Evolutionary conservation across 2,888 invertebrate genomes (phyloP).

Genomic region (Callyntrura guangdongensis): DNA sequence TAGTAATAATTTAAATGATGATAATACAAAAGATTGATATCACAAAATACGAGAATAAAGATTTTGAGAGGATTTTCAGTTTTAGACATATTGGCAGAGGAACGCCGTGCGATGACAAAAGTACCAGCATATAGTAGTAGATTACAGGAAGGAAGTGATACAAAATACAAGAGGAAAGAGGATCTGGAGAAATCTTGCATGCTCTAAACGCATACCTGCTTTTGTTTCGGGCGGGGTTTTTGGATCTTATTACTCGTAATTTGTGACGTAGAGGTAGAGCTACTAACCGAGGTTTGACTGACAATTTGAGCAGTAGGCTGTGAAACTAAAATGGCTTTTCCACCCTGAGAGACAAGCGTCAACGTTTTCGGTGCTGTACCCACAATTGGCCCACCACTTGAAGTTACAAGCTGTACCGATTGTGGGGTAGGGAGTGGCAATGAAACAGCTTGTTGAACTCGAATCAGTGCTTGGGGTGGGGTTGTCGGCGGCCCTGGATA

Average conservation of each 20-base stretch:
- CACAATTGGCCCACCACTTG: slow-evolving; percentile 63
- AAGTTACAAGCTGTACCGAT: slow-evolving; percentile 62
- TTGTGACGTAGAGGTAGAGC: slow-evolving; percentile 80
- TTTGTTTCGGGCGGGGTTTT: slow-evolving; percentile 81
- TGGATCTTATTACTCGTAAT: slow-evolving; percentile 78
- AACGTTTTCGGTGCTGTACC: slow-evolving; percentile 70
- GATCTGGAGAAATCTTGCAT: slow-evolving; percentile 29
- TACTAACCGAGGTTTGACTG: slow-evolving; percentile 78
- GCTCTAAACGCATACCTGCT: slow-evolving; percentile 81
- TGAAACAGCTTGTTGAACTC: slow-evolving; percentile 62
- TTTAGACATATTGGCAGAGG: slow-evolving; percentile 65
- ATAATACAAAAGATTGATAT: slow-evolving; percentile 19
- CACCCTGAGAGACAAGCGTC: slow-evolving; percentile 72
- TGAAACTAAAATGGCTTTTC: slow-evolving; percentile 75
- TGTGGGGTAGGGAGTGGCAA: slow-evolving; percentile 55
- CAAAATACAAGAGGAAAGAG: slow-evolving; percentile 43
- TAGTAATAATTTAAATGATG: not conserved
- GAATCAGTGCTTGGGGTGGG: slow-evolving; percentile 67
- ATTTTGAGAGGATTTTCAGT: slow-evolving; percentile 44
- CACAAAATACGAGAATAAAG: slow-evolving; percentile 70
- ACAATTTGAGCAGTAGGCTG: slow-evolving; percentile 71
- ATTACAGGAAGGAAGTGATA: slow-evolving; percentile 26
- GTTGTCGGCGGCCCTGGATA: slow-evolving; percentile 13
- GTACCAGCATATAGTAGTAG: slow-evolving; percentile 24
- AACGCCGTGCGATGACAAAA: slow-evolving; percentile 52